Evolutionary conservation across 2,888 invertebrate species (phyloP), one percentile per base, ranked within the genome.

Genomic region (Trissolcus brochymenae): DNA sequence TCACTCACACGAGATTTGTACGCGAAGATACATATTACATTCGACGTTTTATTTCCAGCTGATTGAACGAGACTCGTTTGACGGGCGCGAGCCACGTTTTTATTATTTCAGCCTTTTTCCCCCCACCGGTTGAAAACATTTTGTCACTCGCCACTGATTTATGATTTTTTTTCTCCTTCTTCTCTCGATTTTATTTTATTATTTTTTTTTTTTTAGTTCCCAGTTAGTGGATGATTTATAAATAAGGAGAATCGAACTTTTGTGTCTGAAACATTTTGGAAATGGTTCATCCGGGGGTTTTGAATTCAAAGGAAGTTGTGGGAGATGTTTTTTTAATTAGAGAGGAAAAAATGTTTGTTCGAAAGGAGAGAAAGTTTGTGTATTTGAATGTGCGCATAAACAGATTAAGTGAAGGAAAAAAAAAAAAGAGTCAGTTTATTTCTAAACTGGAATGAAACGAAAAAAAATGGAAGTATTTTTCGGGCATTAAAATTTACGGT

Each of bases 1-100:
- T 81, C 66, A 79, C 76, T 75, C 80, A 70, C 80, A 78, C 77
- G 80, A 79, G 79, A 80, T 82, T 82, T 81, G 82, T 79, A 78
- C 75, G 79, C 64, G 72, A 75, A 65, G 64, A 65, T 70, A 51
- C 60, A 76, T n/a, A n/a, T 62, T 66, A 53, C 57, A 46, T 60
- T 46, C 57, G 62, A 75, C 59, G 13, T 68, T 57, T 67, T 64
- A 68, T 76, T 65, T 76, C 40, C 62, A 64, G 51, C 50, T 53
- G 68, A 75, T 75, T 55, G 60, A 59, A 54, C n/a, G 51, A 67
- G 2, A 19, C 55, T 43, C 60, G 43, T 56, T 54, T 46, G 46
- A 60, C 50, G 16, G 16, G 51, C 16, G 13, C 35, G 9, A 43
- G 54, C 43, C 53, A 43, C 60, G 51, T 14, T 62, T 14, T 62